Conservation (phyloP, 2,113 vertebrate genomes). For the Psammodynastes pulverulentus region DNA sequence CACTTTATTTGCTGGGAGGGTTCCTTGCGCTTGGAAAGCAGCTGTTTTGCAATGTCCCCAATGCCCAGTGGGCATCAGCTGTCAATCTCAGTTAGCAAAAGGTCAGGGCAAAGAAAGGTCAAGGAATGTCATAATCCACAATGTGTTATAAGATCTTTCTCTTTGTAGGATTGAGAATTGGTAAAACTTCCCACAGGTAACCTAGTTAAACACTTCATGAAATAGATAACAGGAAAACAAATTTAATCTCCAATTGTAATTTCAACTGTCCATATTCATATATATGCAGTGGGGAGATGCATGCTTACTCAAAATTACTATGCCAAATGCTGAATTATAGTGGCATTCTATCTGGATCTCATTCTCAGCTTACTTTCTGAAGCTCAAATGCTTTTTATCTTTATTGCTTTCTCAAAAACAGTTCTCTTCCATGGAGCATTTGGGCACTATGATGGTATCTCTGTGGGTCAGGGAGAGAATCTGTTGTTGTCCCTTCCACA, state of each 20-base stretch:
- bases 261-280: background rate
- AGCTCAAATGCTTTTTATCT: background rate
- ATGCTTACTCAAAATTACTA: background rate
- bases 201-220: constrained; percentile 15
- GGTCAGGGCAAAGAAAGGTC: constrained; percentile 61
- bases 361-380: background rate
- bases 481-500: background rate
- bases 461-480: background rate
- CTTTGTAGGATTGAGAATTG: constrained; percentile 49
- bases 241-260: constrained; percentile 26
- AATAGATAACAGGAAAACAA: constrained; percentile 38
- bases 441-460: background rate
- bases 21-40: constrained; percentile 58
- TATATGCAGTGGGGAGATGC: background rate
- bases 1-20: constrained; percentile 59
- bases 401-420: background rate
- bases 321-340: background rate
- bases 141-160: constrained; percentile 60
- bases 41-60: constrained; percentile 55
- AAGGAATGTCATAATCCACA: constrained; percentile 49
- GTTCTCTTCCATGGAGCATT: background rate
- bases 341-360: background rate
- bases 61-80: constrained; percentile 58
- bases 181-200: constrained; percentile 57
- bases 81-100: constrained; percentile 59